A percentile compares a stretch with the other conserved stretches of the same genome.
phyloP scores from a whole-genome alignment of 1,140 invertebrate species.

The Tetramorium parvispinum region DNA sequence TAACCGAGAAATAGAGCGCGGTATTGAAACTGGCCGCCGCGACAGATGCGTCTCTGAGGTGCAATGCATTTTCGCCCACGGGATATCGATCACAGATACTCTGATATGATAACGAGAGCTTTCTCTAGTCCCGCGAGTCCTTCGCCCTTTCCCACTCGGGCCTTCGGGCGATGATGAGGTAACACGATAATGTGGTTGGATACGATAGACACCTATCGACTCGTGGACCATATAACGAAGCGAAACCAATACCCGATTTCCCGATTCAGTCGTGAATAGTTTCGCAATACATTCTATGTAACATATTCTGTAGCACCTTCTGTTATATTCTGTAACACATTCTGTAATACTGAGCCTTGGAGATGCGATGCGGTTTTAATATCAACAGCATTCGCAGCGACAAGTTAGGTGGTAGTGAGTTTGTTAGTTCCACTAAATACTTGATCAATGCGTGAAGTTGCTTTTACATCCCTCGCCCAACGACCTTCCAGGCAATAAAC shows the following conservation, averaged over 20 bases:
- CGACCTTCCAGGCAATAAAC: background rate
- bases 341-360: background rate
- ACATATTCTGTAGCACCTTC: no score
- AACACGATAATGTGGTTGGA: background rate
- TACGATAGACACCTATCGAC: background rate
- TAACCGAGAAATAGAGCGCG: background rate
- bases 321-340: background rate
- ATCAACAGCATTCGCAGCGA: background rate
- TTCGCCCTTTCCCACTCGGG: background rate
- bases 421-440: conserved; percentile 21
- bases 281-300: background rate
- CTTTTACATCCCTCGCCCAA: background rate
- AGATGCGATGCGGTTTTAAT: conserved; percentile 17
- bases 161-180: background rate
- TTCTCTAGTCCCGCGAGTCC: conserved; percentile 15
- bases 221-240: background rate
- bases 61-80: background rate
- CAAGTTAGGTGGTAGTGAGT: background rate
- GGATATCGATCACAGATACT: conserved; percentile 25
- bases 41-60: conserved; percentile 33
- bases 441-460: background rate
- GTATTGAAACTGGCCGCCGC: conserved; percentile 35
- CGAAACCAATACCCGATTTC: background rate
- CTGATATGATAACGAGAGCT: conserved; percentile 3
- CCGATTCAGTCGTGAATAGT: background rate